Percentiles rank a stretch among this genome's conserved stretches.
phyloP scores from a whole-genome alignment of 1,140 invertebrate species.

The Caenorhabditis latens region DNA sequence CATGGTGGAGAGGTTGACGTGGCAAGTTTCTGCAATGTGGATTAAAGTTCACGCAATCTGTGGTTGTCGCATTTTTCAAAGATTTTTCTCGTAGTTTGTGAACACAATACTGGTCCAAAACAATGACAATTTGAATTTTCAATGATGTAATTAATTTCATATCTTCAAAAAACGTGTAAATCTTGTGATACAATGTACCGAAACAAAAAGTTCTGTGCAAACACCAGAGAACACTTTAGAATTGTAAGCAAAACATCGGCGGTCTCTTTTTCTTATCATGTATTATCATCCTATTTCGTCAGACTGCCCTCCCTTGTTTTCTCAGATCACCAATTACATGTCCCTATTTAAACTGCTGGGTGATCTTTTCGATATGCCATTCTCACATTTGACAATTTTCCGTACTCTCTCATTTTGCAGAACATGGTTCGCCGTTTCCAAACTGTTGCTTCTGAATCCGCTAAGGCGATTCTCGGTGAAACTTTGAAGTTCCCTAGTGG shows the following conservation, averaged over 20 bases:
- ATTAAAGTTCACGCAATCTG: too few relatives aligned
- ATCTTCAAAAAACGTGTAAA: not conserved
- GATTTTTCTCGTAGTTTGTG: too few relatives aligned
- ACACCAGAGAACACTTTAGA: slow-evolving; percentile 40
- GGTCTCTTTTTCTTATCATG: slow-evolving; percentile 33
- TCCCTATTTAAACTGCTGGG: slow-evolving; percentile 1
- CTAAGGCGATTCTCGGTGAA: slow-evolving; percentile 46
- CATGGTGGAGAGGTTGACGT: too few relatives aligned
- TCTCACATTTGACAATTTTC: not conserved
- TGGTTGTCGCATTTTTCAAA: too few relatives aligned
- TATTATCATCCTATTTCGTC: slow-evolving; percentile 39
- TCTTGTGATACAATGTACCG: not conserved
- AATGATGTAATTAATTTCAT: too few relatives aligned
- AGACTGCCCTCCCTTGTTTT: not conserved
- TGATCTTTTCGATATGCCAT: slow-evolving; percentile 14
- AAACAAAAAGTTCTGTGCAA: not conserved
- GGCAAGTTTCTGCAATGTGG: too few relatives aligned
- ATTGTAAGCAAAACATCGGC: slow-evolving; percentile 47
- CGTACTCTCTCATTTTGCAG: slow-evolving; percentile 65
- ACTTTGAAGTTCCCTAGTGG: slow-evolving; percentile 45
- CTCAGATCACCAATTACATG: not conserved
- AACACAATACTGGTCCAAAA: too few relatives aligned
- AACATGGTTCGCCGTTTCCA: not conserved
- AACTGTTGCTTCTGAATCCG: slow-evolving; percentile 18
- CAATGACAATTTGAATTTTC: too few relatives aligned